Conservation (phyloP, 2,888 invertebrate genomes). For the Melanophora roralis region DNA sequence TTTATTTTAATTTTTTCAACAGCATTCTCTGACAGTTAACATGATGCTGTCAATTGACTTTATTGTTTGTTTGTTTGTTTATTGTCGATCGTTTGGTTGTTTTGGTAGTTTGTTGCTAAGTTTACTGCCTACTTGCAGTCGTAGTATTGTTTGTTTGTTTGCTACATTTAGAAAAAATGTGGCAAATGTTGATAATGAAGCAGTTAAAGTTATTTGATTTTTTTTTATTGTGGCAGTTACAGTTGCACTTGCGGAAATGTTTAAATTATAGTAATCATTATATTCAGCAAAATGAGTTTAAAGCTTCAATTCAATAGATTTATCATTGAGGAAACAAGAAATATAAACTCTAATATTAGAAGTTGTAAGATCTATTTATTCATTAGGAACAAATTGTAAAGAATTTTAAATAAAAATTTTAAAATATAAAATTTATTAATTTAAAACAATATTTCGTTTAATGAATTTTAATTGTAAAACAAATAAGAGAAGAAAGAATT, state of each 20-base stretch:
- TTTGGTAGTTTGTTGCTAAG: constrained; percentile 11
- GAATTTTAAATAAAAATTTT: no score
- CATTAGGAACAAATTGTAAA: background rate
- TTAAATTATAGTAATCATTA: constrained; percentile 62
- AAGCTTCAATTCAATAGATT: constrained; percentile 46
- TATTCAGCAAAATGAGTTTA: constrained; percentile 58
- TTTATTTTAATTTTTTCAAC: no score
- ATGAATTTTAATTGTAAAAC: no score
- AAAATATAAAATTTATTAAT: no score
- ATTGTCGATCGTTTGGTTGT: constrained; percentile 55
- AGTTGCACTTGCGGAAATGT: constrained; percentile 72
- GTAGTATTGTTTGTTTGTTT: constrained; percentile 49
- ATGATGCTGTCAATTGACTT: constrained; percentile 63
- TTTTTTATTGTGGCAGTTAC: constrained; percentile 70
- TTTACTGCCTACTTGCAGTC: background rate
- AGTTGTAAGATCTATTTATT: no score
- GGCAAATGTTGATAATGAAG: constrained; percentile 57
- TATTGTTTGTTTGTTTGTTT: constrained; percentile 56
- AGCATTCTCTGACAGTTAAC: constrained; percentile 58
- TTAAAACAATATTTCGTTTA: no score
- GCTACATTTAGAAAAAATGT: constrained; percentile 52
- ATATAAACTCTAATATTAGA: no score
- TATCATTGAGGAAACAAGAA: constrained; percentile 51
- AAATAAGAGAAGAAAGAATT: no score
- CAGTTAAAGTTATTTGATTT: constrained; percentile 52